Percentiles rank a stretch among this genome's conserved stretches.
phyloP scores from a whole-genome alignment of 2,797 vertebrate genomes.

The Hylomyscus alleni region DNA sequence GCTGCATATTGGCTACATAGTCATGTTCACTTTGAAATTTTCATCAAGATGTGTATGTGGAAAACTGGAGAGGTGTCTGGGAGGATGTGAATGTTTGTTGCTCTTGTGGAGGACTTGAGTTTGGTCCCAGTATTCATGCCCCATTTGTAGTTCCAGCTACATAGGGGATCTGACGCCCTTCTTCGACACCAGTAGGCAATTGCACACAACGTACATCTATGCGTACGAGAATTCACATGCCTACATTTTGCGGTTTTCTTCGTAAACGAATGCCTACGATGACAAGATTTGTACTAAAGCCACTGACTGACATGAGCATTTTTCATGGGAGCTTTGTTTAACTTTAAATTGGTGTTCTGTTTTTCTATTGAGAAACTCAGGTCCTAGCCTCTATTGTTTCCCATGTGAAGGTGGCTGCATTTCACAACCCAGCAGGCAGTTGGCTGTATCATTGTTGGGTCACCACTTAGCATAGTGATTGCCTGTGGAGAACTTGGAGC shows the following conservation, averaged over 20 bases:
- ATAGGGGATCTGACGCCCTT: neutral
- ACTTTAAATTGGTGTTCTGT: neutral
- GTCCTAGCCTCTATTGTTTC: neutral
- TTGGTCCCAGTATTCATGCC: neutral
- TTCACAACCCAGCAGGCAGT: slow-evolving; percentile 36
- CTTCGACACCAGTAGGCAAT: neutral
- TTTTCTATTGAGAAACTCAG: slow-evolving; percentile 20
- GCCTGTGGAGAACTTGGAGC: neutral
- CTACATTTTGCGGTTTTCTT: slow-evolving; percentile 11
- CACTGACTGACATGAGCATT: neutral
- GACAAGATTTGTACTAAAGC: neutral
- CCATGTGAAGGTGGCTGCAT: slow-evolving; percentile 18
- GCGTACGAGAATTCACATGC: neutral
- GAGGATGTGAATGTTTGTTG: neutral
- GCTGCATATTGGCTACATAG: neutral
- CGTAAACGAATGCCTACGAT: neutral
- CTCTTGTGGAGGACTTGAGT: too few species aligned
- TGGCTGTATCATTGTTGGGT: neutral
- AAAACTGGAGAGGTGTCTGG: neutral
- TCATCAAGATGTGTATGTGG: neutral
- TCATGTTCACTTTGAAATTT: neutral
- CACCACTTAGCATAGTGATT: neutral
- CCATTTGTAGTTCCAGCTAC: neutral
- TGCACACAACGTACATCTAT: neutral
- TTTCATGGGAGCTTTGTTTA: neutral